Percentiles rank a stretch among this genome's conserved stretches.
Evolutionary conservation across 2,797 vertebrate species (phyloP).

Genomic region (Characodon lateralis): DNA sequence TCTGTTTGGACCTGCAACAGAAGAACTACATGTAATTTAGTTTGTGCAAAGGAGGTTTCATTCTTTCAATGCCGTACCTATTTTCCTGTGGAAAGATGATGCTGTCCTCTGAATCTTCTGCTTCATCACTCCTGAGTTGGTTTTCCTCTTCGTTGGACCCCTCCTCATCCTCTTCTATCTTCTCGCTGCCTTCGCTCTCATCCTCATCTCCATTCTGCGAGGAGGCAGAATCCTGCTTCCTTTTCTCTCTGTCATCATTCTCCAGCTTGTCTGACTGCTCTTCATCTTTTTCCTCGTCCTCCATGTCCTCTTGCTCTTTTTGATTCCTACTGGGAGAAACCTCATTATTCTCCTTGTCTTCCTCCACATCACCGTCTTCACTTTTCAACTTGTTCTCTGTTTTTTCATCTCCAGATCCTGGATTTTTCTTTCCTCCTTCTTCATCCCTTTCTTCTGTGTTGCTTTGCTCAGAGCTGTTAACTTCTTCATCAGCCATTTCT

Average conservation of each 20-base stretch:
- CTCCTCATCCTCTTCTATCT: constrained; percentile 8
- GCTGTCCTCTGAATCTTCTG: constrained; percentile 66
- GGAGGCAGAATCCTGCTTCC: constrained; percentile 23
- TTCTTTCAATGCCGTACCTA: constrained; percentile 27
- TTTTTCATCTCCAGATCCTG: constrained; percentile 8
- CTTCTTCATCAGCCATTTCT: constrained; percentile 35
- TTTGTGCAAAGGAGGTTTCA: not conserved
- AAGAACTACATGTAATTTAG: not conserved
- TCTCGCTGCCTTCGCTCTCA: constrained; percentile 19
- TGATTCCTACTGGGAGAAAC: constrained; percentile 3
- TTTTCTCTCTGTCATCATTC: constrained; percentile 24
- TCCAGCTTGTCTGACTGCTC: constrained; percentile 45
- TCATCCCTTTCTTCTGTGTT: constrained; percentile 25
- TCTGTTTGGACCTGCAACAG: constrained; percentile 45
- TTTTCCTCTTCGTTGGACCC: constrained; percentile 13
- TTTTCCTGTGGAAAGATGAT: constrained; percentile 65
- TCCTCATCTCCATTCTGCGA: constrained; percentile 46
- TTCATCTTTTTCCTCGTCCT: constrained; percentile 22
- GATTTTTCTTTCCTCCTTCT: constrained; percentile 13
- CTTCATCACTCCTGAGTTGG: constrained; percentile 3
- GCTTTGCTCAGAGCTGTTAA: constrained; percentile 28
- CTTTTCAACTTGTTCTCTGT: constrained; percentile 23
- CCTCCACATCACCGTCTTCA: constrained; percentile 8
- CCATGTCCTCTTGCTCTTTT: constrained; percentile 10
- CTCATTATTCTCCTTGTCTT: constrained; percentile 6